phyloP scores from a whole-genome alignment of 2,113 vertebrate species.

The Ammodramus savannarum region DNA sequence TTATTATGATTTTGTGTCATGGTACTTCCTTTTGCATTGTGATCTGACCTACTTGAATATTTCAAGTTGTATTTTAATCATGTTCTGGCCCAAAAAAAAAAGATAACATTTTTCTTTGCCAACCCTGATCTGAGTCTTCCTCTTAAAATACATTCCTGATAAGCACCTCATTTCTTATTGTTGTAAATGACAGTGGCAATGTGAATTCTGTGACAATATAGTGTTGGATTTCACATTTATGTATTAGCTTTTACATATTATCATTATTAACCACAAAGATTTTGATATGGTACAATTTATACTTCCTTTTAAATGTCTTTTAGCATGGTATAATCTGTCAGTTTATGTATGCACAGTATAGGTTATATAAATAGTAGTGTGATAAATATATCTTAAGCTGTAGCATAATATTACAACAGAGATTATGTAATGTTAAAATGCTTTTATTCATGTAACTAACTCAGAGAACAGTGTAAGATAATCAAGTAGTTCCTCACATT shows the following conservation, averaged over 20 bases:
- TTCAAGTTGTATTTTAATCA: background rate
- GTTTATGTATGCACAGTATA: background rate
- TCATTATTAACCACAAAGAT: background rate
- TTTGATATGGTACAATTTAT: background rate
- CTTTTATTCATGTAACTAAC: background rate
- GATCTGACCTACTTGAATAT: background rate
- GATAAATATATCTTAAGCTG: background rate
- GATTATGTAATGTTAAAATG: background rate
- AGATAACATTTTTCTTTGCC: background rate
- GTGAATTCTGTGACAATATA: background rate
- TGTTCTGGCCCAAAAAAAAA: background rate
- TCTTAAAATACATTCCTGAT: background rate
- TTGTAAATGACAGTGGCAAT: background rate
- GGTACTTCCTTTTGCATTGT: background rate
- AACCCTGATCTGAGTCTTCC: background rate
- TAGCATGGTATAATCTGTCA: background rate
- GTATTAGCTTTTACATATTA: background rate
- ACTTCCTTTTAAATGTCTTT: background rate
- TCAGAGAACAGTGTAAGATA: background rate
- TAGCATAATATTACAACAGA: background rate
- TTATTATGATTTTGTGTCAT: background rate
- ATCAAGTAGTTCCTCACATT: background rate
- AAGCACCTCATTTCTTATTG: background rate
- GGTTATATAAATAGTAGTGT: background rate
- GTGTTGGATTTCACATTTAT: background rate